Conservation (phyloP, 2,888 invertebrate species). For the Torymus aiolomorphi region DNA sequence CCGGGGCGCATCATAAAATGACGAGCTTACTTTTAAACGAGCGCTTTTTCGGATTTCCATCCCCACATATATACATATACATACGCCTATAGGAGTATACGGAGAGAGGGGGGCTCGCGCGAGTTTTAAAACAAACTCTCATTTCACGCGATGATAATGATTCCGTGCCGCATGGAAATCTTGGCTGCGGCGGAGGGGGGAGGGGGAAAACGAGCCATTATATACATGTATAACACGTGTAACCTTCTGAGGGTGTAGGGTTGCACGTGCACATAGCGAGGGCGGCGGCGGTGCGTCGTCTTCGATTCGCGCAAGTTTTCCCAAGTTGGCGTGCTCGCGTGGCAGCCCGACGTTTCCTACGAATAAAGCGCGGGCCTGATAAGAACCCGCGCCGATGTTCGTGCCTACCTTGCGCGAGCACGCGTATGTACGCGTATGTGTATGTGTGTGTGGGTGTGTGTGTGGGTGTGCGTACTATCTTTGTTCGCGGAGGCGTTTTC, state of each 20-base stretch:
- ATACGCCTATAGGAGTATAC: background rate
- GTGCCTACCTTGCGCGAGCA: background rate
- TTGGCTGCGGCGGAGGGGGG: background rate
- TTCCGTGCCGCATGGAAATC: slow-evolving; percentile 55
- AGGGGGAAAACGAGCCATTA: slow-evolving; percentile 12
- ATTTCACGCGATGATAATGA: slow-evolving; percentile 58
- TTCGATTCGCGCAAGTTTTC: slow-evolving; percentile 60
- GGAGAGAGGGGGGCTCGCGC: background rate
- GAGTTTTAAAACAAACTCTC: slow-evolving; percentile 58
- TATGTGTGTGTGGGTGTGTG: background rate
- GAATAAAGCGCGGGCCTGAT: slow-evolving; percentile 65
- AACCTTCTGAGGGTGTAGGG: background rate
- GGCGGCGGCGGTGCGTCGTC: slow-evolving; percentile 44
- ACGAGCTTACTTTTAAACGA: slow-evolving; percentile 50
- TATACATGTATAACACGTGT: background rate
- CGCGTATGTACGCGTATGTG: background rate
- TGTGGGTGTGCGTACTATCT: background rate
- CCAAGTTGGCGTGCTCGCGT: slow-evolving; percentile 65
- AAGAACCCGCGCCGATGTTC: slow-evolving; percentile 57
- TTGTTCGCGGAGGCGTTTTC: background rate
- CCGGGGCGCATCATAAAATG: slow-evolving; percentile 43
- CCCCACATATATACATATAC: background rate
- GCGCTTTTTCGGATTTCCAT: slow-evolving; percentile 48
- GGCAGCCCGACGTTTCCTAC: slow-evolving; percentile 66
- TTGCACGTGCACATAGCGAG: too few species aligned